Conservation (phyloP, 2,113 vertebrate genomes). For the Tetraodon nigroviridis region DNA sequence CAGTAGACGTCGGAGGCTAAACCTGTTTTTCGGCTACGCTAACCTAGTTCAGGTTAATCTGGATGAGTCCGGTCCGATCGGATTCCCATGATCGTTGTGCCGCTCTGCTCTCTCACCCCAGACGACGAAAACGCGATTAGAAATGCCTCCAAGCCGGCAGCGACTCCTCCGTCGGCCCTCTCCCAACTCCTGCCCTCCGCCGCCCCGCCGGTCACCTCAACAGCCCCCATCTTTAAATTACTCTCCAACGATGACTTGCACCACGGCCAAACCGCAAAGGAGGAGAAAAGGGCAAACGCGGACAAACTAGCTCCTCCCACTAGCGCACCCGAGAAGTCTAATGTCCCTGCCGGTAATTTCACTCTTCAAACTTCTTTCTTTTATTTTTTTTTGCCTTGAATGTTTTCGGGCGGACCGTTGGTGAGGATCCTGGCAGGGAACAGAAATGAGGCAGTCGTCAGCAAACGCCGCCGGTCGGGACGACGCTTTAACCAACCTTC, state of each 20-base stretch:
- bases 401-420: no score
- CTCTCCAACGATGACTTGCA: slow-evolving; percentile 24
- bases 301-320: slow-evolving; percentile 15
- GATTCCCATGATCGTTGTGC: slow-evolving; percentile 30
- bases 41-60: no score
- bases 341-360: slow-evolving; percentile 65
- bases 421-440: no score
- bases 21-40: no score
- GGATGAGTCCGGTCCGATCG: no score
- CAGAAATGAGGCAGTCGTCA: no score
- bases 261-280: slow-evolving; percentile 46
- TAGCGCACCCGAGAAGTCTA: slow-evolving; percentile 51
- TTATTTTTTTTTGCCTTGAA: not conserved
- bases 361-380: slow-evolving; percentile 12
- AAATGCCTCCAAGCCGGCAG: slow-evolving; percentile 40
- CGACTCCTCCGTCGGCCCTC: slow-evolving; percentile 31
- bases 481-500: no score
- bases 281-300: no score
- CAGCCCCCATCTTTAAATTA: slow-evolving; percentile 42
- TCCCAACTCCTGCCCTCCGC: slow-evolving; percentile 48
- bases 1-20: no score
- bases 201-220: slow-evolving; percentile 33
- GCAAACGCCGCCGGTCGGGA: no score
- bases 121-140: slow-evolving; percentile 58
- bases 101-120: slow-evolving; percentile 52